Evolutionary conservation across 2,797 vertebrate species (phyloP).

Genomic region (Benthosema pterotum): DNA sequence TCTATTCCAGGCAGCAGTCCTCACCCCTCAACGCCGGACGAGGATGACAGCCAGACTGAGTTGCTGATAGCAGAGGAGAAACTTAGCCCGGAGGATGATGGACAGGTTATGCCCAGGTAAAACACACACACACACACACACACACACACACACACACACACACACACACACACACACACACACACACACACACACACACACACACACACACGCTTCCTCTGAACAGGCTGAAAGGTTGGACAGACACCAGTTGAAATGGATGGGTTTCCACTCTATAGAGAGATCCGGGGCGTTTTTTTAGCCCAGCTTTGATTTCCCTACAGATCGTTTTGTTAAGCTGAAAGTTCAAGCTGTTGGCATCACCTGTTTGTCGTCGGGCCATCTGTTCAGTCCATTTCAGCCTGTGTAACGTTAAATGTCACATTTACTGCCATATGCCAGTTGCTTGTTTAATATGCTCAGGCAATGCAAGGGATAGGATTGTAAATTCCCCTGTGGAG

Average conservation of each 20-base stretch:
- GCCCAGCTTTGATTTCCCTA: too few relatives aligned
- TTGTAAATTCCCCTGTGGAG: too few relatives aligned
- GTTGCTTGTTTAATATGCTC: too few relatives aligned
- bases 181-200: too few relatives aligned
- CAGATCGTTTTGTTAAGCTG: not conserved
- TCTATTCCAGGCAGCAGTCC: constrained; percentile 89
- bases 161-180: too few relatives aligned
- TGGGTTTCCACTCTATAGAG: not conserved
- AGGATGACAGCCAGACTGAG: constrained; percentile 95
- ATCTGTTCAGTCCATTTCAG: too few relatives aligned
- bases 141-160: too few relatives aligned
- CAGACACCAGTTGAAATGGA: not conserved
- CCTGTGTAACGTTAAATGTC: too few relatives aligned
- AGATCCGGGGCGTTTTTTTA: not conserved
- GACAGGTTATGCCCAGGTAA: constrained; percentile 95
- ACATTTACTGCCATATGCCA: too few relatives aligned
- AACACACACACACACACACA: not conserved
- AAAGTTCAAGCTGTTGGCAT: not conserved
- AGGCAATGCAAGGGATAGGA: too few relatives aligned
- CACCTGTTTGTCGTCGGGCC: not conserved
- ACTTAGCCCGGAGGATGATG: constrained; percentile 95
- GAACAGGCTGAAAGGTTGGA: not conserved
- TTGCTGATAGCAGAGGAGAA: constrained; percentile 97
- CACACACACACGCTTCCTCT: not conserved
- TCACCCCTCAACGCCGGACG: constrained; percentile 94